A percentile compares a stretch with the other conserved stretches of the same genome.
Evolutionary conservation across 92 coral and sea anemone genomes (phyloP).

Genomic region (Micromussa lordhowensis): DNA sequence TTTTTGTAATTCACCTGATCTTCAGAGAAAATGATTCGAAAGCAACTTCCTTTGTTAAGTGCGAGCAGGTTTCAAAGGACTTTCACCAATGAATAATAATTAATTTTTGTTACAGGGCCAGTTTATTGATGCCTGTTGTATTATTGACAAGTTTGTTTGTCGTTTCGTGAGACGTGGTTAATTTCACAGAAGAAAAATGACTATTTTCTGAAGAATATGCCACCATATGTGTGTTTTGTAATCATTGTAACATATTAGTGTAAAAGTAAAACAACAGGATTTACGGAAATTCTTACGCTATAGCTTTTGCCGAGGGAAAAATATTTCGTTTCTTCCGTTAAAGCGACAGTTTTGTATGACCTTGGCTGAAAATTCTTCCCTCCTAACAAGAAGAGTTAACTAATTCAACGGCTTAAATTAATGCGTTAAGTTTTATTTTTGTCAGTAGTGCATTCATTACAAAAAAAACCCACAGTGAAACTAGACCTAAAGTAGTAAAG

Average conservation of each 20-base stretch:
- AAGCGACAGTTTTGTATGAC: no score
- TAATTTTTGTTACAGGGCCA: conserved; percentile 2
- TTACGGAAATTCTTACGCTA: not conserved
- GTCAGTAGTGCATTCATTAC: not conserved
- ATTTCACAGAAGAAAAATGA: not conserved
- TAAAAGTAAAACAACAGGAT: not conserved
- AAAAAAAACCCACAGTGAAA: not conserved
- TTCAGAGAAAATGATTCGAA: not conserved
- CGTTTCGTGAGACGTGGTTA: not conserved
- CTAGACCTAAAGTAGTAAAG: not conserved
- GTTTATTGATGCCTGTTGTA: not conserved
- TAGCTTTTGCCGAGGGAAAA: no score
- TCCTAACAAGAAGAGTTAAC: not conserved
- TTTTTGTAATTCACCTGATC: not conserved
- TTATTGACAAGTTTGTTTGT: not conserved
- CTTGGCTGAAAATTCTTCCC: not conserved
- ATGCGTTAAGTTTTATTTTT: not conserved
- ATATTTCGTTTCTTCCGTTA: no score
- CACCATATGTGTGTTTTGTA: not conserved
- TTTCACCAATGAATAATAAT: not conserved
- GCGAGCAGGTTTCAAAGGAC: conserved; percentile 10
- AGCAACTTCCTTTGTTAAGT: not conserved
- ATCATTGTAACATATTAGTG: not conserved
- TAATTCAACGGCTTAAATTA: not conserved
- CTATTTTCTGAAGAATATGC: not conserved